phyloP scores from a whole-genome alignment of 2,888 invertebrate species.

The Drosophila tripunctata region DNA sequence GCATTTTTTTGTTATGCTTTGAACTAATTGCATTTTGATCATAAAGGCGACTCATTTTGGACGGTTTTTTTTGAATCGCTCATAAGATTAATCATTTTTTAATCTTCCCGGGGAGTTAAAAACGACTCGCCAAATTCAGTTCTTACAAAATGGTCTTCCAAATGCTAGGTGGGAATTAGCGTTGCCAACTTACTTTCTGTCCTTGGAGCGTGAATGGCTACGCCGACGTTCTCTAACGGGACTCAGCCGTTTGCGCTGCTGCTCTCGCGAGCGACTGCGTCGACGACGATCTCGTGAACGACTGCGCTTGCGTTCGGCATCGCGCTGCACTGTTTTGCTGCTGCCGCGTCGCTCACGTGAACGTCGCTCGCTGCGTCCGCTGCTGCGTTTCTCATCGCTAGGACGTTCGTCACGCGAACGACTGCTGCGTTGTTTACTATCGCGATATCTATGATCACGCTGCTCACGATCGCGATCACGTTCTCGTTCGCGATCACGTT shows the following conservation, averaged over 20 bases:
- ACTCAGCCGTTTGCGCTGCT: conserved; percentile 70
- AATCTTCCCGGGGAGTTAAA: no score
- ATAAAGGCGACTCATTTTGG: no score
- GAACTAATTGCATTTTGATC: no score
- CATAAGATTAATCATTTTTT: no score
- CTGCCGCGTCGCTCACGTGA: conserved; percentile 76
- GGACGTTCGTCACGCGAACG: conserved; percentile 51
- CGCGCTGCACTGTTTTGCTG: conserved; percentile 55
- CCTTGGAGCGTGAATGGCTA: conserved; percentile 78
- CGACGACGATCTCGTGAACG: conserved; percentile 64
- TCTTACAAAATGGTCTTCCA: no score
- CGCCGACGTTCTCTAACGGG: conserved; percentile 76
- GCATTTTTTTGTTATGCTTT: no score
- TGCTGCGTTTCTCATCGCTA: conserved; percentile 36
- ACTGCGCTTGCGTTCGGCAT: conserved; percentile 63
- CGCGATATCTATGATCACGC: conserved; percentile 69
- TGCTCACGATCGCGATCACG: conserved; percentile 40
- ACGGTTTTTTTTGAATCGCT: no score
- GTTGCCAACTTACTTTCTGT: conserved; percentile 73
- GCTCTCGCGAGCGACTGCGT: conserved; percentile 75
- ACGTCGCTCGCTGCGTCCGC: conserved; percentile 62
- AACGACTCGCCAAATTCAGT: no score
- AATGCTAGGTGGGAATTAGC: no score
- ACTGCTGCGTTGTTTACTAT: conserved; percentile 55
- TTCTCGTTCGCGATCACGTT: conserved; percentile 40